Evolutionary conservation across 2,888 invertebrate species (phyloP), one percentile per base, ranked within the genome.

Genomic region (Drosophila putrida): DNA sequence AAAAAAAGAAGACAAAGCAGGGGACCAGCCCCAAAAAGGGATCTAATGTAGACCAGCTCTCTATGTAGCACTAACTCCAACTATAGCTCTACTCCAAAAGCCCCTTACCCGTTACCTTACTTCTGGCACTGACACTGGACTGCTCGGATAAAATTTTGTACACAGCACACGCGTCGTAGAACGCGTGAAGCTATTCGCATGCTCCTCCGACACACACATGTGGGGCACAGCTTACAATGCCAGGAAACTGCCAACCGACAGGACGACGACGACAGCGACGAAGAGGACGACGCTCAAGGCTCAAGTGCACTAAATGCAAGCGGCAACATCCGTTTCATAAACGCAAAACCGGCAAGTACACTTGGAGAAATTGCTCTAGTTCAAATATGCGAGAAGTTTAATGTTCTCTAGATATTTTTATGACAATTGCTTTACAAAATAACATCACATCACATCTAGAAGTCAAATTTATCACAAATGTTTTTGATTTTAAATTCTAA

Each of bases 261-360:
- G 64, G 10, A 47, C 28, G 28, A 28, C 28, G 10, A 47, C 58
- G 61, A 33, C 33, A 54, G 35, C 35, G 49, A 58, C 11, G 46
- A 8, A 43, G 28, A 72, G 79, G 49, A 63, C 49, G 75, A 79
- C 73, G 88, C 88, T 88, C 75, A 88, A 79, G 88, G 82, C 89
- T 89, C 89, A 89, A 87, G 89, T 75, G 86, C 90, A 82, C 83
- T 88, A 88, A 86, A 87, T 86, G 78, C 90, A 88, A 85, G 88
- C 88, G 83, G 90, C 83, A 78, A 78, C 90, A 85, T 85, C 85
- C 85, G 90, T 66, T 90, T 88, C 72, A 89, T 88, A 85, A 89
- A 79, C 82, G 89, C 70, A 70, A 75, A 75, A 55, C 59, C 57
- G 38, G 41, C 65, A 25, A 57, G 13, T 51, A 47, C 80, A 80